A percentile compares a stretch with the other conserved stretches of the same genome.
Conservation (phyloP, 1,140 invertebrate genomes). For the Calephelis nemesis region DNA sequence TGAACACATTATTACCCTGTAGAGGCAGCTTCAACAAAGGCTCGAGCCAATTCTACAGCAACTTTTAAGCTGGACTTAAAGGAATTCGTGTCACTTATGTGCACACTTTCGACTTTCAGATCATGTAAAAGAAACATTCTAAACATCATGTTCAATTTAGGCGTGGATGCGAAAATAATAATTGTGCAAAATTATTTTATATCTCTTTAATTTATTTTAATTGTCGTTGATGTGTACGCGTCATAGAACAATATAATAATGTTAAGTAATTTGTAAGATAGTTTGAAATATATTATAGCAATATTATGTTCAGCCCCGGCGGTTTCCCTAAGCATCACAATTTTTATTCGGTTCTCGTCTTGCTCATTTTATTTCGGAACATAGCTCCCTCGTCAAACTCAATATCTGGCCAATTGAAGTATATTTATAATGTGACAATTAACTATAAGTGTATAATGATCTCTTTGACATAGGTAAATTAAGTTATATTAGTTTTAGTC, state of each 20-base stretch:
- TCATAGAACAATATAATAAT: constrained; percentile 65
- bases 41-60: background rate
- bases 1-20: background rate
- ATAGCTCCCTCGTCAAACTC: constrained; percentile 4
- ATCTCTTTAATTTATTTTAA: constrained; percentile 70
- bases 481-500: constrained; percentile 62
- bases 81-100: background rate
- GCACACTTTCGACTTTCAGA: constrained; percentile 23
- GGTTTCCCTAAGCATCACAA: constrained; percentile 56
- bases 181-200: constrained; percentile 68
- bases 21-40: constrained; percentile 23
- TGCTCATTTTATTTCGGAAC: constrained; percentile 41
- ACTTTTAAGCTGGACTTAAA: background rate
- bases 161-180: constrained; percentile 38
- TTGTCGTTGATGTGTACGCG: constrained; percentile 37
- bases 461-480: constrained; percentile 68
- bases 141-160: constrained; percentile 40
- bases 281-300: constrained; percentile 51
- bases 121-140: constrained; percentile 32
- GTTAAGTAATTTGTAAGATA: constrained; percentile 75
- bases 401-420: constrained; percentile 33
- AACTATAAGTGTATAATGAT: constrained; percentile 76
- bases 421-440: constrained; percentile 65
- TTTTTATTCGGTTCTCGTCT: constrained; percentile 27
- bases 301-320: constrained; percentile 43